Base-by-base conservation (phyloP, 2,797 vertebrate species). In the Rhinogobio ventralis region DNA sequence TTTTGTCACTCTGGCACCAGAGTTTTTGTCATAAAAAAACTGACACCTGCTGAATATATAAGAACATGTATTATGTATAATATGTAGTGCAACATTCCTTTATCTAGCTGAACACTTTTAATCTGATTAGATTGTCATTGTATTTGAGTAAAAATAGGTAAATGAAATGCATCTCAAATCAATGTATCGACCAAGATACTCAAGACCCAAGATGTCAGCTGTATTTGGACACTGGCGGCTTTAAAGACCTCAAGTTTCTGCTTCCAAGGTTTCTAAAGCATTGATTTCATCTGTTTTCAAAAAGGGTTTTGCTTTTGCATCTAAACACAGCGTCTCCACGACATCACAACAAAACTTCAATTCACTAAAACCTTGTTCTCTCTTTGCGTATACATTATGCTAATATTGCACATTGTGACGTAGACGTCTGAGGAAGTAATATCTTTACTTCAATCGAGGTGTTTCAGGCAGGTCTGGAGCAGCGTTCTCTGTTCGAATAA, bases 261-360 rank as follows among this genome's bases (percentile, higher is more conserved):
- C 13, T 14, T 17, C 49, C 15, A 51, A 51, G 49, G 4, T 17
- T 51, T 51, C 49, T 51, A 51, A 51, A 51, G 15, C 14, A 15
- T 17, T 51, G 49, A 25, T 23, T 28, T 62, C 13, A 25, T 14
- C 4, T 25, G n/a, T 60, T n/a, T 60, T 60, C n/a, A 60, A 60
- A 25, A 60, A 10, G 55, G 55, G 4, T 14, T 60, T 25, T 62
- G n/a, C 57, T 28, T 62, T 28, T 0, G 4, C 11, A n/a, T n/a
- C 10, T 4, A 60, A 60, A 5, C n/a, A 25, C 5, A 14, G 2
- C 0, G 0, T 60, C 10, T 60, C 0, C 10, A n/a, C 2, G 0
- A 25, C 23, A 25, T 60, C 10, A 25, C 2, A 10, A 11, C 23
- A n/a, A 57, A 9, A 25, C 2, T 60, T 60, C 10, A 13, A n/a